Base-by-base conservation (phyloP, 2,888 invertebrate species). In the Apodemia hepburni region DNA sequence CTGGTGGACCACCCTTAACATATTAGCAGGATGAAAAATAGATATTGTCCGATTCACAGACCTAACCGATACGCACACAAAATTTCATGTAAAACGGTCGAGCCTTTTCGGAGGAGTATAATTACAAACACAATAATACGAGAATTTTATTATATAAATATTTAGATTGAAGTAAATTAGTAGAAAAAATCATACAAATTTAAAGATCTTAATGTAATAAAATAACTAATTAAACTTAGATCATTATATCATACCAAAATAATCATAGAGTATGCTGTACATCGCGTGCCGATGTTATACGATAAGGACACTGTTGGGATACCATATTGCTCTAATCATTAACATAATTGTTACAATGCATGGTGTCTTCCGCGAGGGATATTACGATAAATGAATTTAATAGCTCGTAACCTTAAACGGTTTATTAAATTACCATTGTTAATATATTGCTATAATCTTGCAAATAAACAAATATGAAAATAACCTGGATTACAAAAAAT, bases 251-350 rank as follows among this genome's bases (percentile, higher is more conserved):
- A 76, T 81, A 79, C 78, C 80, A 78, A 70, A 81, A 77, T 75
- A 80, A 81, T 80, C 81, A 84, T 78, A 73, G 79, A 65, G 66
- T 63, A 65, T 4, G 73, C 69, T 73, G 72, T 69, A 65, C 71
- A 80, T 90, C 85, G 90, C 90, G 89, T 90, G 90, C 82, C 79
- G 89, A 89, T 87, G 72, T 69, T 15, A 6, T 22, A 6, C 27
- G 86, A 88, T 89, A 90, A 80, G 70, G 75, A 65, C 73, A 74
- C 84, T 83, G 81, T 86, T 85, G 82, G 83, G 84, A 83, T 84
- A 79, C 90, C 90, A 90, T 90, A 90, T 89, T 90, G 90, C 87
- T 79, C 78, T 84, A 79, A 77, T 79, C 83, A 88, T 90, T 87
- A 87, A 78, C 87, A 90, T 90, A 88, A 88, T 87, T 85, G 81